A percentile compares a stretch with the other conserved stretches of the same genome.
phyloP scores from a whole-genome alignment of 1,140 invertebrate genomes.

The Acyrthosiphon pisum region DNA sequence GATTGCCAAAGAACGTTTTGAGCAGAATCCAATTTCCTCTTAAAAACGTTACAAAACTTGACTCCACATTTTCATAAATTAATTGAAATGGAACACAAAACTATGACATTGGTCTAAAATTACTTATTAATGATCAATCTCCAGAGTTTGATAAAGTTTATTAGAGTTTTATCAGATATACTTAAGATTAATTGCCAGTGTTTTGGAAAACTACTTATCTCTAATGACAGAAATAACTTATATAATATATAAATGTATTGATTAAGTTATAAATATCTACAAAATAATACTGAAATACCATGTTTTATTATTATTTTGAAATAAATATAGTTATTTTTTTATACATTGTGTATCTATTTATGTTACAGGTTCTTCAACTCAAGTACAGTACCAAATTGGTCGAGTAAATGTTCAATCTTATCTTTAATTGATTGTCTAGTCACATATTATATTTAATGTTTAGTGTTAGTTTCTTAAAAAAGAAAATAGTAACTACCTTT shows the following conservation, averaged over 20 bases:
- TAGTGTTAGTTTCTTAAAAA: neutral
- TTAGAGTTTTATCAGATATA: no score
- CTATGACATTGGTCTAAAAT: no score
- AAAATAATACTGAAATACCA: neutral
- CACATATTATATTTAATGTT: neutral
- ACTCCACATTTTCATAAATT: no score
- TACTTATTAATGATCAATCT: neutral
- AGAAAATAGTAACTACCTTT: neutral
- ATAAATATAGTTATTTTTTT: neutral
- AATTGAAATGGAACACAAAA: no score
- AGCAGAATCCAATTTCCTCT: no score
- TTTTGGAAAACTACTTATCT: neutral
- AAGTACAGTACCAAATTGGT: slow-evolving; percentile 50
- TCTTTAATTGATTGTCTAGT: slow-evolving; percentile 37
- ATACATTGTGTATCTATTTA: neutral
- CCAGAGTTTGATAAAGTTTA: neutral
- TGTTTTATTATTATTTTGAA: neutral
- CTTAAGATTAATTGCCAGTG: neutral
- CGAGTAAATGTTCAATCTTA: slow-evolving; percentile 47
- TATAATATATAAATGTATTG: neutral
- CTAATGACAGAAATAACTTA: neutral
- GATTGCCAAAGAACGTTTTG: no score
- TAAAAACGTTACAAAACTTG: no score
- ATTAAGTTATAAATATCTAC: neutral
- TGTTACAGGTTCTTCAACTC: slow-evolving; percentile 44